Percentiles rank a stretch among this genome's conserved stretches.
Evolutionary conservation across 2,113 vertebrate genomes (phyloP).

Genomic region (Lycaon pictus): DNA sequence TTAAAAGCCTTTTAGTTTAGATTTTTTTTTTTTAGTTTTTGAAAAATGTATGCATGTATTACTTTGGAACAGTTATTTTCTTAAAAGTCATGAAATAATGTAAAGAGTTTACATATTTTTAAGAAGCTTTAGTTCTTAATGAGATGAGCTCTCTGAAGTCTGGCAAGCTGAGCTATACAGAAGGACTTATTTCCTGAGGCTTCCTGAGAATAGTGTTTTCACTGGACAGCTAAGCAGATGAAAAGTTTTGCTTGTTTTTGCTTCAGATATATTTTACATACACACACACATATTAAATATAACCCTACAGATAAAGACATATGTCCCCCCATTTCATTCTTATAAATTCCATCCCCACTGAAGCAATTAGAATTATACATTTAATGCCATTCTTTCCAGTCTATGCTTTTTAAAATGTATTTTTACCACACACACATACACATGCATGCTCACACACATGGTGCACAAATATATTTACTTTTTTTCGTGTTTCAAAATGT

Average conservation of each 20-base stretch:
- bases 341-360: not conserved
- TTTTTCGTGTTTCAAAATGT: not conserved
- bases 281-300: not conserved
- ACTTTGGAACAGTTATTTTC: constrained; percentile 17
- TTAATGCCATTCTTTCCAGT: not conserved
- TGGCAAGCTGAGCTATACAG: not conserved
- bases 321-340: not conserved
- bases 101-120: constrained; percentile 28
- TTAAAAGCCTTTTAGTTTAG: not conserved
- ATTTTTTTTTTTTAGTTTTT: not conserved
- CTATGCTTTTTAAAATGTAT: not conserved
- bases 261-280: not conserved
- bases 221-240: constrained; percentile 11
- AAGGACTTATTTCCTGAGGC: not conserved
- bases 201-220: not conserved
- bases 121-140: not conserved
- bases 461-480: not conserved
- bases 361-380: constrained; percentile 11
- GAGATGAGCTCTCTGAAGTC: not conserved
- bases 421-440: not conserved
- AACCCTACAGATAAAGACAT: not conserved
- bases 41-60: not conserved
- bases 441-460: not conserved
- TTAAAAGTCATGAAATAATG: not conserved
- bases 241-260: constrained; percentile 32